These are phyloP conservation scores for Sinocyclocheilus maitianheensis DNA, from an alignment of 2,113 vertebrate species.

Conservation along the genomic window DNA sequence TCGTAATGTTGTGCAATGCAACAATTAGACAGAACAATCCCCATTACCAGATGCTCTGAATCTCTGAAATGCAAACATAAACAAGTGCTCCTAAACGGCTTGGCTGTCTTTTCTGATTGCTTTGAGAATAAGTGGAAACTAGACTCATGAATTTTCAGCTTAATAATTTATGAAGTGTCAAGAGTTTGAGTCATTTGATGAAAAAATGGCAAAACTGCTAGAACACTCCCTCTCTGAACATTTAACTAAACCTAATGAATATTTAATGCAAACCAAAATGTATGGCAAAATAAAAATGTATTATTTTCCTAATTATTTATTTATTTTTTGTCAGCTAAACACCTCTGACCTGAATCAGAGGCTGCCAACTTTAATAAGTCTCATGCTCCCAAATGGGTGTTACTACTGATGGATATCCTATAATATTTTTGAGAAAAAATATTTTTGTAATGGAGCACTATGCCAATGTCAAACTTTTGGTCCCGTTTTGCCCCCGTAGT, in stretches of 20 bases:
- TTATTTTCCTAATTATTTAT: too few species aligned
- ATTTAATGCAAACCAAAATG: conserved; percentile 24
- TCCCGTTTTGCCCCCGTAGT: too few species aligned
- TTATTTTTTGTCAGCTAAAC: neutral
- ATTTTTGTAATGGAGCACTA: too few species aligned
- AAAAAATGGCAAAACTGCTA: conserved; percentile 19
- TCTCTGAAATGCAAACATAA: conserved; percentile 21
- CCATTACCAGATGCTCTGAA: conserved; percentile 10
- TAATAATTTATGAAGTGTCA: conserved; percentile 41
- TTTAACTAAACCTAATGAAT: conserved; percentile 5
- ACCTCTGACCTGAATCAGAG: neutral
- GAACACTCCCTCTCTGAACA: neutral
- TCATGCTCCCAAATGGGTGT: neutral
- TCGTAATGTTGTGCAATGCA: conserved; percentile 31
- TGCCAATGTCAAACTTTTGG: neutral
- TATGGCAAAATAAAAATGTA: neutral
- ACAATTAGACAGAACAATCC: conserved; percentile 22
- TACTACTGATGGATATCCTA: neutral
- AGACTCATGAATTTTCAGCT: neutral
- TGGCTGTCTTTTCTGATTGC: conserved; percentile 11
- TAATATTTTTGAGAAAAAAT: neutral
- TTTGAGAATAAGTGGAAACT: neutral
- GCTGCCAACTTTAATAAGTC: neutral
- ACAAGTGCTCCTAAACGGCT: conserved; percentile 32
- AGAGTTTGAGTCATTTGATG: neutral